phyloP scores from a whole-genome alignment of 2,113 vertebrate species.

The Dicerorhinus sumatrensis region DNA sequence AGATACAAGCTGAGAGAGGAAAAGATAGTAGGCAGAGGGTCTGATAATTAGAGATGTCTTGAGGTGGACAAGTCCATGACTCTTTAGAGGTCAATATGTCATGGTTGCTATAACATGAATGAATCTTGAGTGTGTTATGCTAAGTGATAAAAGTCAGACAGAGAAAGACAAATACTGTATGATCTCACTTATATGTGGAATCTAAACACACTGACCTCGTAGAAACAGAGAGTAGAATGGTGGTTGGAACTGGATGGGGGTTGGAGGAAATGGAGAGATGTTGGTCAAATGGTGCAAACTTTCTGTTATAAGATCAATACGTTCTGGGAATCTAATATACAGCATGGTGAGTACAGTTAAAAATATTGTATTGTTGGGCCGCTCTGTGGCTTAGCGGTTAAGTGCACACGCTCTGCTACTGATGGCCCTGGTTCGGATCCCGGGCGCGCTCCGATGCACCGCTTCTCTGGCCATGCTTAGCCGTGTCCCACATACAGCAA shows the following conservation, averaged over 20 bases:
- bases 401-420: too few species aligned
- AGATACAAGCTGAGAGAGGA: too few species aligned
- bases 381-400: too few species aligned
- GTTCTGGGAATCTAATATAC: background rate
- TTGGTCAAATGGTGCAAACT: background rate
- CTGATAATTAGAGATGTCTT: too few species aligned
- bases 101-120: background rate
- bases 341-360: background rate
- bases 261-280: background rate
- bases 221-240: background rate
- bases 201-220: background rate
- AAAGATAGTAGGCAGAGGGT: too few species aligned
- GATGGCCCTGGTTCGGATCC: too few species aligned
- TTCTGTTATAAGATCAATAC: background rate
- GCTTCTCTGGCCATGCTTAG: too few species aligned
- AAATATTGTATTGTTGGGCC: too few species aligned
- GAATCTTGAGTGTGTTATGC: background rate
- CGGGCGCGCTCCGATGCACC: too few species aligned
- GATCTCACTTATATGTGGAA: background rate
- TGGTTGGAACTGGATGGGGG: background rate
- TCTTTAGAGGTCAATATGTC: background rate
- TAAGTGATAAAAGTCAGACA: background rate
- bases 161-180: background rate
- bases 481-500: too few species aligned
- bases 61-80: background rate